Base-by-base conservation (phyloP, 64 coral and sea anemone species). In the Porites australiensis region DNA sequence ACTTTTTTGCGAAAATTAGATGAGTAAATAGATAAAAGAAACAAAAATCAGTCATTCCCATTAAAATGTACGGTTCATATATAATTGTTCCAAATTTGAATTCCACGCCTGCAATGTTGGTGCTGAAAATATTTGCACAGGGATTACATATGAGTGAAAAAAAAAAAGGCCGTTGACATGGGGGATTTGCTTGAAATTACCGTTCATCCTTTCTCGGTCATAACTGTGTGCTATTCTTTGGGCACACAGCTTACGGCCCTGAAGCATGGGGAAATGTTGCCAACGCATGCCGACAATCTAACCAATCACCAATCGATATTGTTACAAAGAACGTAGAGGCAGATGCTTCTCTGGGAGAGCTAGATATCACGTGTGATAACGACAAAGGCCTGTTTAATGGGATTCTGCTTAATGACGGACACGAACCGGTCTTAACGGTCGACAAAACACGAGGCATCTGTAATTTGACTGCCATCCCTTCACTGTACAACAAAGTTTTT, bases 231-330 rank as follows among this genome's bases (percentile, higher is more conserved):
- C 11, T 47, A 10, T 74, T 46, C 15, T 7, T 76, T 69, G 47
- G 8, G 4, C 46, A 27, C 58, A 15, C 19, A 84, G 81, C 69
- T 50, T 84, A 84, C 46, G 81, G 81, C 8, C 81, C 81, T 12
- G n/a, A 50, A 3, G 81, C 62, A 69, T 84, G 81, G 81, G 81
- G 44, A 65, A 84, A 84, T 11, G 81, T 84, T 52, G 81, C 81
- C 44, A 84, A 60, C 8, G 37, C 81, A 20, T 84, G 81, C 18
- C 64, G 62, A 19, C 81, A 68, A 51, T 19, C 81, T 19, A 63
- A 68, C 46, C 81, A 84, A 84, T 84, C 81, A 65, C 81, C 81
- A 48, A 22, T 84, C 44, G 61, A 84, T 45, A 84, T 84, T 69
- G 63, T 68, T 50, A 84, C 81, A 46, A 63, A 84, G 61, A 45